Base-by-base conservation (phyloP, 2,797 vertebrate genomes). In the Smutsia gigantea region DNA sequence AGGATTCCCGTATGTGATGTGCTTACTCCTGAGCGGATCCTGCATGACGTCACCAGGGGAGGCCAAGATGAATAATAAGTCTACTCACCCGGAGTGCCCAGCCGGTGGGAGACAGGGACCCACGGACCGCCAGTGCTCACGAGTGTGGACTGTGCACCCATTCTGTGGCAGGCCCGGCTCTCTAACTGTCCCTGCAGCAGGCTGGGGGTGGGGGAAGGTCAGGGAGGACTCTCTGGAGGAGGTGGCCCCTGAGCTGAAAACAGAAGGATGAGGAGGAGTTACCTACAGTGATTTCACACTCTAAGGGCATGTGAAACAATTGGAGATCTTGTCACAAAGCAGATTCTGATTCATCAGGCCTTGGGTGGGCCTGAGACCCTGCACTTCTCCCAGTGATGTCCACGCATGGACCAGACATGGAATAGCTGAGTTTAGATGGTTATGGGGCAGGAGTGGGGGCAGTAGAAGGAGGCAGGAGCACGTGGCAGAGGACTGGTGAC, bases 21-120 rank as follows among this genome's bases (percentile, higher is more conserved):
- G 27, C 39, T 1, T 42, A 7, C 39, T 4, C 4, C 17, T 0
- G 8, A 51, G 63, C 15, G 4, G 4, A 72, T 7, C 25, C 2
- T 3, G 42, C 10, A 17, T 3, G 9, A 15, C 31, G 46, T 29
- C 11, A 12, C 9, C 2, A 1, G 5, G 29, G 68, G 46, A 74
- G 42, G 31, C 29, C 6, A 19, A 3, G 71, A 31, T 29, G 49
- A 25, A 27, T 4, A 12, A 61, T 61, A 61, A 11, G 1, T 12
- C 23, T 74, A 27, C 4, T 31, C 42, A 27, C 17, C 27, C 42
- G 18, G 27, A 11, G 71, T 74, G 42, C 42, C 31, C 17, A 29
- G 2, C 15, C 71, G 7, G 19, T 46, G 49, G 71, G 18, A 19
- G 27, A 31, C 4, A 5, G 42, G 19, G 4, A 1, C 71, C 49